A percentile compares a stretch with the other conserved stretches of the same genome.
Conservation (phyloP, 2,113 vertebrate genomes). For the Agelaius phoeniceus region DNA sequence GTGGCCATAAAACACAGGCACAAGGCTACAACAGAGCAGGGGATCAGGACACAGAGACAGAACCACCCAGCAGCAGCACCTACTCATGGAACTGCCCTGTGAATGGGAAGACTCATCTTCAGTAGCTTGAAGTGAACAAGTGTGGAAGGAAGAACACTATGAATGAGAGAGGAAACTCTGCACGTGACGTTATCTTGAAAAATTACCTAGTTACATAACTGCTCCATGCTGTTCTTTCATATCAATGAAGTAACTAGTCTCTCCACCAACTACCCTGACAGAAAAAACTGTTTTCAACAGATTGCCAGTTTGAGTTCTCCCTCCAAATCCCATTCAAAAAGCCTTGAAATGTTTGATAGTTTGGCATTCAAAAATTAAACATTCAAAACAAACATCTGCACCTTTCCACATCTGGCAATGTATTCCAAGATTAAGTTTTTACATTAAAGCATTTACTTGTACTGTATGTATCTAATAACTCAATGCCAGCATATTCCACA, state of each 20-base stretch:
- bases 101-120: neutral
- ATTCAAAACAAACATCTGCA: neutral
- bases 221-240: neutral
- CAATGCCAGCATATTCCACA: neutral
- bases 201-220: neutral
- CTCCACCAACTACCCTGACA: neutral
- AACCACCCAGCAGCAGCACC: fast-evolving
- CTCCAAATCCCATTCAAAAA: neutral
- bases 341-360: neutral
- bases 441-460: neutral
- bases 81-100: fast-evolving
- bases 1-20: neutral
- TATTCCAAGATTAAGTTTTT: neutral
- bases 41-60: neutral
- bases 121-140: neutral
- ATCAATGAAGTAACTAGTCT: neutral
- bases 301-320: neutral
- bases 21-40: neutral
- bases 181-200: fast-evolving
- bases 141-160: neutral
- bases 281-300: neutral
- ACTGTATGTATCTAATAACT: neutral
- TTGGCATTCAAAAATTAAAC: neutral
- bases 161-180: neutral
- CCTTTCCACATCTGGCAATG: neutral